Evolutionary conservation across 2,113 vertebrate species (phyloP), one percentile per base, ranked within the genome.

Genomic region (Grantiella picta): DNA sequence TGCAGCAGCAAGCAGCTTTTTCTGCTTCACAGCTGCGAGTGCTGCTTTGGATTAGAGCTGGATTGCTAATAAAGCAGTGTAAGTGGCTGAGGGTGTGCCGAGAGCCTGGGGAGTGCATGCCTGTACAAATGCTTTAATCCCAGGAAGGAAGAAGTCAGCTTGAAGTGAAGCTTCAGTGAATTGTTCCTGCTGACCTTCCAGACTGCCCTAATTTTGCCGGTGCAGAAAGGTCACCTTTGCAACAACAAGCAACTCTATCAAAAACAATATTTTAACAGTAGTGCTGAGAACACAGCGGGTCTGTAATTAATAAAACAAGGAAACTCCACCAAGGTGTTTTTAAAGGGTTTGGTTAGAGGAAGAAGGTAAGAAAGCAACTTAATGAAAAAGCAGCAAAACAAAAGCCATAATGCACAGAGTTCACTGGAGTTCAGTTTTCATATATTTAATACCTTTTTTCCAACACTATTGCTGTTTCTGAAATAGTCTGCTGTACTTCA

Each of bases 301-400:
- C 69, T 76, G 64, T 27, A 59, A 88, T 59, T 95, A 80, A 86
- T 64, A 69, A 92, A 95, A 83, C 36, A 94, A 82, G 84, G 88
- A 94, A 93, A 94, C 78, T 61, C 91, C 83, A 94, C 81, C 72
- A 96, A 89, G 50, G 69, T 80, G 66, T 90, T 92, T 90, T 82
- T 86, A 86, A 69, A 91, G 80, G 78, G 63, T 61, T 85, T 66
- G 54, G 72, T 79, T 71, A 68, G 50, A 92, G 86, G 70, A 82
- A 80, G 91, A 83, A 83, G 38, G 64, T 68, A 76, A 87, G 52
- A 82, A 90, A 92, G 20, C 25, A 60, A 89, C 31, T 33, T 87
- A 53, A 76, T 56, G 36, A 84, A 94, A 95, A 85, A 76, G 65
- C 53, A 65, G 72, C 7, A 49, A 49, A 86, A 71, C 19, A 60